phyloP scores from a whole-genome alignment of 2,113 vertebrate species.

The Catharus bicknelli region DNA sequence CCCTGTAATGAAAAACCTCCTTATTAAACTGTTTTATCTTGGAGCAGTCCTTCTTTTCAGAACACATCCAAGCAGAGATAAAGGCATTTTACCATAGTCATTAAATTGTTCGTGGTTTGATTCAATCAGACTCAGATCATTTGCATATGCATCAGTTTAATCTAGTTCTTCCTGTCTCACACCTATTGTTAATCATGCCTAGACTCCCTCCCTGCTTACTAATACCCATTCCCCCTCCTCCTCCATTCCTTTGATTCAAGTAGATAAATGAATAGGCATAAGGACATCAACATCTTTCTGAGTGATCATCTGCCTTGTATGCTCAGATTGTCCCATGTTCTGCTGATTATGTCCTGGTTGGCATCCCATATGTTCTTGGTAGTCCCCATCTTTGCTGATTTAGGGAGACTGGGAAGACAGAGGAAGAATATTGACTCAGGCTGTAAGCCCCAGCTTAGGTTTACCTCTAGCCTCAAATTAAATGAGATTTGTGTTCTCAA shows the following conservation, averaged over 20 bases:
- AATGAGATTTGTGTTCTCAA: background rate
- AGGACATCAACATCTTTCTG: conserved; percentile 74
- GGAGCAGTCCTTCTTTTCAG: conserved; percentile 70
- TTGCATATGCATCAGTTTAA: conserved; percentile 83
- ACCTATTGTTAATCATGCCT: conserved; percentile 80
- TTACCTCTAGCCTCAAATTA: conserved; percentile 37
- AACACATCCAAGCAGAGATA: conserved; percentile 77
- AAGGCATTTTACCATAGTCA: conserved; percentile 76
- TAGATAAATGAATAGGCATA: conserved; percentile 75
- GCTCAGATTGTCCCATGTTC: conserved; percentile 46
- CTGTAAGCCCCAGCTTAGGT: background rate
- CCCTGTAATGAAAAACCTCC: conserved; percentile 75
- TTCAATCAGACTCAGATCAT: conserved; percentile 78
- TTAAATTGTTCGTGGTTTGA: conserved; percentile 78
- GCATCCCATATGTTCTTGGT: conserved; percentile 57
- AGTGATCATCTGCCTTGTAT: conserved; percentile 65
- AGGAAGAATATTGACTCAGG: conserved; percentile 24
- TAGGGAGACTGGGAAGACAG: conserved; percentile 22
- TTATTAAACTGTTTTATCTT: conserved; percentile 80
- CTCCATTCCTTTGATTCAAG: conserved; percentile 71
- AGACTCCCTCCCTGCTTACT: conserved; percentile 19
- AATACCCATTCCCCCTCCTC: conserved; percentile 34
- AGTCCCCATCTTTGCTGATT: conserved; percentile 54
- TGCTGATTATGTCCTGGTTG: conserved; percentile 61
- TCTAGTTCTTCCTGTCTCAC: conserved; percentile 77